Evolutionary conservation across 2,888 invertebrate species (phyloP).

Genomic region (Lysandra bellargus): DNA sequence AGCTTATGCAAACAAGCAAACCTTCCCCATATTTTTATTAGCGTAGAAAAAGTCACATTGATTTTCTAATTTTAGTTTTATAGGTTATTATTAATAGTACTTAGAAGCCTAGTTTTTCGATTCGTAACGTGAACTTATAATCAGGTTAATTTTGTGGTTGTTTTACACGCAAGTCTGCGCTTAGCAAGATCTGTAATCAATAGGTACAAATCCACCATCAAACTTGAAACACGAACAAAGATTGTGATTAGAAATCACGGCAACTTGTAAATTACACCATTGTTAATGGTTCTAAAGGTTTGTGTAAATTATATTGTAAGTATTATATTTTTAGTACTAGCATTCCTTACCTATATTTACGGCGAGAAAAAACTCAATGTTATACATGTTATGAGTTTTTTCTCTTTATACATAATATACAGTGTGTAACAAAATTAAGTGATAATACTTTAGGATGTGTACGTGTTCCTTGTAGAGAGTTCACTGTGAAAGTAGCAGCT

Average conservation of each 20-base stretch:
- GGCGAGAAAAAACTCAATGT: no score
- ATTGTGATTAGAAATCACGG: background rate
- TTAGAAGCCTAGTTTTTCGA: background rate
- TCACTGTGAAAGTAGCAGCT: no score
- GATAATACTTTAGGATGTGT: no score
- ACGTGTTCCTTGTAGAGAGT: no score
- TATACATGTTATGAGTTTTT: no score
- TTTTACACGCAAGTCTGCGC: constrained; percentile 4
- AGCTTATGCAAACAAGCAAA: background rate
- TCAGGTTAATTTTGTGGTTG: constrained; percentile 3
- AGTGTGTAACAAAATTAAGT: no score
- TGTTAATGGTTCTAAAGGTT: background rate
- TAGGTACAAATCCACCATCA: background rate
- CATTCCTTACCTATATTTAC: no score
- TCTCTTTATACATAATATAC: no score
- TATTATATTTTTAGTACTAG: no score
- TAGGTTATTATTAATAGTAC: constrained; percentile 18
- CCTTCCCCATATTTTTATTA: background rate
- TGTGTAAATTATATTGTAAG: no score
- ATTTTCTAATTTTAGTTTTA: constrained; percentile 8
- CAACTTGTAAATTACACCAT: background rate
- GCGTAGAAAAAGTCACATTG: background rate
- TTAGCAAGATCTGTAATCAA: constrained; percentile 2
- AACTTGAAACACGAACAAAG: constrained; percentile 12
- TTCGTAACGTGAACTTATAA: background rate